Base-by-base conservation (phyloP, 2,888 invertebrate species). In the Noctua comes region DNA sequence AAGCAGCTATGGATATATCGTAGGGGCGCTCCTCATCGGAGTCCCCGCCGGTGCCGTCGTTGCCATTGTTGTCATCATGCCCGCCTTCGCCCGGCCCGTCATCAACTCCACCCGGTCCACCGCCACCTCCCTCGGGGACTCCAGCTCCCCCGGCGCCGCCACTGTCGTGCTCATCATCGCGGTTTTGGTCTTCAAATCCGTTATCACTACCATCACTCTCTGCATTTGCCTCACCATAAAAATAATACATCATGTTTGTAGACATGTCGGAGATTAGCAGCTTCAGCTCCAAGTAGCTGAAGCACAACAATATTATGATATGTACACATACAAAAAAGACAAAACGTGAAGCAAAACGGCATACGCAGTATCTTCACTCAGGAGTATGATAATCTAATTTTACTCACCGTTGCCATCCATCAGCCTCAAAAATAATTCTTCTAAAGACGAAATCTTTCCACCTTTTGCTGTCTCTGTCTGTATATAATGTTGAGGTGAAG, bases 1-100 rank as follows among this genome's bases (percentile, higher is more conserved):
- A 86, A 0, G 96, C 95, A 8, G 97, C 92, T 21, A 97, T 90
- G 0, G 94, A 88, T 78, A 96, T 95, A 81, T 97, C 97, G 75
- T 95, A 97, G 54, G 76, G 76, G 18, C 90, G 82, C 70, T 93
- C 94, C 13, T 90, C 94, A 1, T 91, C 93, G 0, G 91, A 79
- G 18, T 89, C 91, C 4, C 83, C 88, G 4, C 88, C 88, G 2
- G 80, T 81, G n/a, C 76, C 76, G 2, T 62, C 62, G 4, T 77
- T 88, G 6, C 31, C 72, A 11, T 65, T 88, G 6, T 48, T 69
- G 6, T 72, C 79, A 36, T 43, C 72, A 13, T 46, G 43, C 0
- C 40, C 81, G 18, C 16, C 27, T 0, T 64, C 69, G 6, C 13
- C 68, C 18, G 65, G n/a, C 43, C 48, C 31, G 10, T 68, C 66